Base-by-base conservation (phyloP, 2,113 vertebrate genomes). In the Trematomus loennbergii region DNA sequence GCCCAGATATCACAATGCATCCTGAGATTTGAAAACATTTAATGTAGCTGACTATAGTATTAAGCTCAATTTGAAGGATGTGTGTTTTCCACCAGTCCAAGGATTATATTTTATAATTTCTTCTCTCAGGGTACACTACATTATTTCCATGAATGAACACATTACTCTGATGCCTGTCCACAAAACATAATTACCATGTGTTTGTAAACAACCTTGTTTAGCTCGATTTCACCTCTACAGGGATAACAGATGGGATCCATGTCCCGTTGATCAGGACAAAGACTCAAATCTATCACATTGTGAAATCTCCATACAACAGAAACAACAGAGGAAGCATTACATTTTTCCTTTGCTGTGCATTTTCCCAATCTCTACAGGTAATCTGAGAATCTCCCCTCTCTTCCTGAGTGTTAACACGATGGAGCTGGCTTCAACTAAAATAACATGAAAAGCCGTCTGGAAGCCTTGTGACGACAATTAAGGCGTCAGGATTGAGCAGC, bases 371-470 rank as follows among this genome's bases (percentile, higher is more conserved):
- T 66, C 43, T 15, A 22, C 12, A 49, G 20, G 15, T 50, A 69
- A 65, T 61, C 46, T 55, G 64, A 81, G 40, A 89, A 12, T 20
- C 22, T 29, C 25, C 10, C 13, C 22, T 58, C 0, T 46, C 29
- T 12, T 63, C 68, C 36, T 45, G 13, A 5, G 11, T 9, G 7
- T 55, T 43, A 11, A 46, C 48, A 11, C 0, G 22, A 59, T 15
- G 10, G 45, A 16, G 40, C 36, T 50, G 17, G 4, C 16, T 69
- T 2, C 8, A 40, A 40, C 36, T 58, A 9, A 70, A 78, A 75
- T 70, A 73, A 58, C 17, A 76, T 49, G 10, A 72, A 55, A 65
- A 16, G n/a, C n/a, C 48, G 48, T 50, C 13, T 55, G 20, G 36
- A 53, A 45, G 61, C 36, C 12, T 40, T 46, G 12, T 49, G 45